Conservation (phyloP, 2,113 vertebrate genomes). For the Malurus alboscapulatus region DNA sequence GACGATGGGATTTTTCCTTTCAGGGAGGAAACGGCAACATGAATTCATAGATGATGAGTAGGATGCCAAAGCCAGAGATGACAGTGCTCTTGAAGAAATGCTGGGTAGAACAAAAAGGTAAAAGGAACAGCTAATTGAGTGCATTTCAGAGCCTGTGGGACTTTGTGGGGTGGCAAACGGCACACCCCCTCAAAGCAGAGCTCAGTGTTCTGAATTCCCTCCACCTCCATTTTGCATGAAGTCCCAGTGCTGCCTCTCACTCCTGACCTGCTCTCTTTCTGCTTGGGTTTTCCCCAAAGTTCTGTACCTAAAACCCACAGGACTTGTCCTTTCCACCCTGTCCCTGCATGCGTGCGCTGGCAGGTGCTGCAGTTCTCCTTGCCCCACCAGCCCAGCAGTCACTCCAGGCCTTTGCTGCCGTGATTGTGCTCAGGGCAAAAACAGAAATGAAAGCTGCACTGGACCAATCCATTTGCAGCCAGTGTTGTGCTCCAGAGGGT, state of each 20-base stretch:
- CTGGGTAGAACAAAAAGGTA: slow-evolving; percentile 66
- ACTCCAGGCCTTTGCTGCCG: not conserved
- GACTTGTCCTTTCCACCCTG: fast-evolving
- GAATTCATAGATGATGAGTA: slow-evolving; percentile 61
- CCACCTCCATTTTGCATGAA: slow-evolving; percentile 19
- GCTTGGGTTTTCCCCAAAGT: not conserved
- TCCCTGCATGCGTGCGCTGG: not conserved
- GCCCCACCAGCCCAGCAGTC: not conserved
- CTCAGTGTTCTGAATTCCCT: not conserved
- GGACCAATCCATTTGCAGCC: not conserved
- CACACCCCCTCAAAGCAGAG: not conserved
- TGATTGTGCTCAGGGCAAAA: not conserved
- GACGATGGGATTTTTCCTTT: slow-evolving; percentile 55
- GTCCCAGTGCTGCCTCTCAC: not conserved
- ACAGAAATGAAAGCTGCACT: not conserved
- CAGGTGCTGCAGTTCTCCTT: not conserved
- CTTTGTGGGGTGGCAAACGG: not conserved
- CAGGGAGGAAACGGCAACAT: slow-evolving; percentile 56
- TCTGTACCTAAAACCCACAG: fast-evolving
- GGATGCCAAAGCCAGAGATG: slow-evolving; percentile 70
- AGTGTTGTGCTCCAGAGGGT: not conserved
- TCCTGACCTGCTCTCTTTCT: not conserved
- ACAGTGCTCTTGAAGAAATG: slow-evolving; percentile 68
- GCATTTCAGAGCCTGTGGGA: slow-evolving; percentile 10
- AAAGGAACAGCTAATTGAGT: slow-evolving; percentile 56